Conservation (phyloP, 2,888 invertebrate genomes). For the Neoaliturus tenellus region DNA sequence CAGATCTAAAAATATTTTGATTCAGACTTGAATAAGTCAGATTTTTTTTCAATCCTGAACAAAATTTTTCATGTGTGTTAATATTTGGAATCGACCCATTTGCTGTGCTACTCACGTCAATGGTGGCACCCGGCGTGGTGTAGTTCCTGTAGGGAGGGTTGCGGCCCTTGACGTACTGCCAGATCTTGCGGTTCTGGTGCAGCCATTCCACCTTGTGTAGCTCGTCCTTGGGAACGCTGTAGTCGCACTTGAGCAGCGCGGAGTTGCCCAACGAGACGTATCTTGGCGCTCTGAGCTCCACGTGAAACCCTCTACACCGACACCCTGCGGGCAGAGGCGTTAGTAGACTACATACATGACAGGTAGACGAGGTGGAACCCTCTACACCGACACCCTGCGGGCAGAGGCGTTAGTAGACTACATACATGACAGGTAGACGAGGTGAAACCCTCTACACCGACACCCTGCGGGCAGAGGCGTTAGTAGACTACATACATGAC, state of each 20-base stretch:
- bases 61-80: no score
- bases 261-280: slow-evolving; percentile 85
- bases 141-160: slow-evolving; percentile 81
- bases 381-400: slow-evolving; percentile 37
- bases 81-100: no score
- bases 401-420: no score
- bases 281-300: slow-evolving; percentile 81
- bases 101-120: slow-evolving; percentile 81
- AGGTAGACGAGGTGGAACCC: slow-evolving; percentile 76
- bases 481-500: no score
- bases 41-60: no score
- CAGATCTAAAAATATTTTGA: no score
- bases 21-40: no score
- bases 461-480: slow-evolving; percentile 70
- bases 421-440: slow-evolving; percentile 72
- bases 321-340: slow-evolving; percentile 70
- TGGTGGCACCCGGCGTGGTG: slow-evolving; percentile 81
- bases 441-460: slow-evolving; percentile 88
- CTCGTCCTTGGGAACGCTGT: slow-evolving; percentile 83
- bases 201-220: slow-evolving; percentile 88
- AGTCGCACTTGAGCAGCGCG: slow-evolving; percentile 83
- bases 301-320: slow-evolving; percentile 72
- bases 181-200: slow-evolving; percentile 83
- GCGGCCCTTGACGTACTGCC: slow-evolving; percentile 87
- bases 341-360: no score